These are phyloP conservation scores for Notothenia coriiceps DNA, from an alignment of 2,113 vertebrate species.

Conservation along the genomic window DNA sequence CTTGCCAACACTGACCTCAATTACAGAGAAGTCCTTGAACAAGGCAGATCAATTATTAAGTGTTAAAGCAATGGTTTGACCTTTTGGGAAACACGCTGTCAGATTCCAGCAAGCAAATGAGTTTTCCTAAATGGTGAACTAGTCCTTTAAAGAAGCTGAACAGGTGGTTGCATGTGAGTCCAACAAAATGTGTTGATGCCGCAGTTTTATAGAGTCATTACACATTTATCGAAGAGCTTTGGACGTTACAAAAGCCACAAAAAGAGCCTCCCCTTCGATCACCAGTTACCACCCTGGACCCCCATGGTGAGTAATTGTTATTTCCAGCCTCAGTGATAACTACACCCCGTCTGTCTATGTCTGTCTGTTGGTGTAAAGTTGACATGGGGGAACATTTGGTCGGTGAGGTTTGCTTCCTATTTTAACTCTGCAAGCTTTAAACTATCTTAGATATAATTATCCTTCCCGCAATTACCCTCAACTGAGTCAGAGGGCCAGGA, in stretches of 20 bases:
- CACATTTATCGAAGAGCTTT: conserved; percentile 4
- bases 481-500: conserved; percentile 42
- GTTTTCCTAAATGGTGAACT: background rate
- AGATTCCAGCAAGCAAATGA: background rate
- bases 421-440: conserved; percentile 70
- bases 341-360: conserved; percentile 35
- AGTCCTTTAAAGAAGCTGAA: conserved; percentile 6
- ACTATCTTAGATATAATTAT: conserved; percentile 64
- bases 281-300: conserved; percentile 36
- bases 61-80: background rate
- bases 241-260: conserved; percentile 22
- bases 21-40: background rate
- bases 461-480: conserved; percentile 41
- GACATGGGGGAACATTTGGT: conserved; percentile 67
- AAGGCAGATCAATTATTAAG: background rate
- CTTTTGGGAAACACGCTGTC: background rate
- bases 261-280: conserved; percentile 38
- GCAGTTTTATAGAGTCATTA: conserved; percentile 1
- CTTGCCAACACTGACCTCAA: too few species aligned
- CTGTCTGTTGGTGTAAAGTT: conserved; percentile 36
- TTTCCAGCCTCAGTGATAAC: conserved; percentile 70
- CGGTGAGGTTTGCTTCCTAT: conserved; percentile 60
- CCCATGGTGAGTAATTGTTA: conserved; percentile 57
- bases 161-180: conserved; percentile 2
- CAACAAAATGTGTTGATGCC: background rate